Evolutionary conservation across 2,797 vertebrate genomes (phyloP), one percentile per base, ranked within the genome.

Genomic region (Crocidura indochinensis): DNA sequence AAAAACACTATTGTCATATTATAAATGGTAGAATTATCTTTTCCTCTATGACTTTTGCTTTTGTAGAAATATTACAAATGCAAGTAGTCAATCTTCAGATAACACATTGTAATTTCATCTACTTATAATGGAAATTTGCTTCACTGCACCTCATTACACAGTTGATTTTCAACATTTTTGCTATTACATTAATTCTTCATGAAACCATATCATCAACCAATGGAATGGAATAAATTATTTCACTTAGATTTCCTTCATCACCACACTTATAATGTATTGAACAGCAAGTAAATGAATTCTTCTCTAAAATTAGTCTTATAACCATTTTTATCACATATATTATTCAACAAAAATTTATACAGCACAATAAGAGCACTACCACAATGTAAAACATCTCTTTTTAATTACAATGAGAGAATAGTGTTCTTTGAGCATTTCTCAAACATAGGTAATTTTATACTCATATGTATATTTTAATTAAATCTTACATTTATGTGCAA

Each of bases 111-210:
- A 38, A 86, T 88, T 92, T 47, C 73, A 46, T 82, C 69, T 87
- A 67, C 73, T 88, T 79, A 56, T 29, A 80, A 68, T 68, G 78
- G 87, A 91, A 84, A 64, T 68, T 80, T 47, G 47, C 49, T 46
- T 84, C 77, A 84, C 56, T 44, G 8, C 77, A 83, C 53, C 79
- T 94, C 81, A 84, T 89, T 92, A 87, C 17, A 91, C 68, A 84
- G 53, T 31, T 68, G 62, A 91, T 86, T 88, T 80, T 83, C 81
- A 91, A 80, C 65, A 80, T 82, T 77, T 86, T 77, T 24, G 2
- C 44, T 65, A 74, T 73, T n/a, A 69, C 56, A 87, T 76, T 87
- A 81, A 86, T 86, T 84, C 44, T 80, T 86, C 46, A 68, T 85
- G 47, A 75, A 92, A 86, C 47, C 65, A 31, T 87, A 20, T 79